Percentiles rank a stretch among this genome's conserved stretches.
Conservation (phyloP, 30 jellyfish, hydroid and myxozoan species). For the Aurelia aurita region DNA sequence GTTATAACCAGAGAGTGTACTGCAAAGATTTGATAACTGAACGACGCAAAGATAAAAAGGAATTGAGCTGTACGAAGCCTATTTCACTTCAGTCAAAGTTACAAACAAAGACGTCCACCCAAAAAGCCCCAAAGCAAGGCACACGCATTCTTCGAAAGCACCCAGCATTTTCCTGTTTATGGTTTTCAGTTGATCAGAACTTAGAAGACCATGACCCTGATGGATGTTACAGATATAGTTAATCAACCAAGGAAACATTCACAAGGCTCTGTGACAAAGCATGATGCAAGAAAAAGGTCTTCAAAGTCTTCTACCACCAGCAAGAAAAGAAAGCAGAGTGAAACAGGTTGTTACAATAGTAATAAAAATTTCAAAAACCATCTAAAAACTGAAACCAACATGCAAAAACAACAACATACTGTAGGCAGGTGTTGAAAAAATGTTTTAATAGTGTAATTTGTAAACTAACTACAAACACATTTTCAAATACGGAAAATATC, state of each 20-base stretch:
- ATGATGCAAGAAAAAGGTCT: conserved; percentile 7
- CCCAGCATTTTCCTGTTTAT: background rate
- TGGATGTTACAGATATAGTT: conserved; percentile 24
- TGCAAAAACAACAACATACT: too few relatives aligned
- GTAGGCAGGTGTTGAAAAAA: too few relatives aligned
- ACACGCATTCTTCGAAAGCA: background rate
- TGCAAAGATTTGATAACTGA: background rate
- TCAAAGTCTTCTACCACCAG: conserved; percentile 24
- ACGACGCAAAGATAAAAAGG: background rate
- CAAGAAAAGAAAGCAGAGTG: conserved; percentile 5
- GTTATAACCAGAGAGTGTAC: too few relatives aligned
- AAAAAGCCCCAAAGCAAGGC: background rate
- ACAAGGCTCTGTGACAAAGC: background rate
- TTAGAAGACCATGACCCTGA: conserved; percentile 29
- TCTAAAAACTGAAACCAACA: too few relatives aligned
- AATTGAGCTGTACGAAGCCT: background rate
- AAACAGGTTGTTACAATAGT: background rate
- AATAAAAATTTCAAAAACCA: too few relatives aligned
- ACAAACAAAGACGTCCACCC: too few relatives aligned
- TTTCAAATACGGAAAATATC: too few relatives aligned
- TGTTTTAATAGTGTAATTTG: too few relatives aligned
- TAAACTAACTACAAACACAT: too few relatives aligned
- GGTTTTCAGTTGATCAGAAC: background rate
- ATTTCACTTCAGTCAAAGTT: too few relatives aligned
- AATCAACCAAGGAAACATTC: background rate